These are phyloP conservation scores for Erythrocebus patas DNA, from an alignment of 2,113 vertebrate species.

Conservation along the genomic window DNA sequence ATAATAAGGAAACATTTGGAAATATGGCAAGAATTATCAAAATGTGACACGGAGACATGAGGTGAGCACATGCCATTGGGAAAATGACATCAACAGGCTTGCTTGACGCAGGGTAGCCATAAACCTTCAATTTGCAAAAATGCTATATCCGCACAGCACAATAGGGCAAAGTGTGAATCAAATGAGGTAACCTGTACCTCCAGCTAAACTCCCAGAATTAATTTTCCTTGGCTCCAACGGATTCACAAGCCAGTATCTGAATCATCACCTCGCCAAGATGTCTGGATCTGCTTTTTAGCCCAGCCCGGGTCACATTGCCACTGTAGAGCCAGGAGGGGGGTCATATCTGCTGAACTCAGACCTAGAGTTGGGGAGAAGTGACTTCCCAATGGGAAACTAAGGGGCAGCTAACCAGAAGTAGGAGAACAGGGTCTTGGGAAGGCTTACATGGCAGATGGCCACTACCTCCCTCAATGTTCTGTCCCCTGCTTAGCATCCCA, in stretches of 20 bases:
- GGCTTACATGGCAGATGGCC: background rate
- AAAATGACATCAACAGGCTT: background rate
- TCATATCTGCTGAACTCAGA: background rate
- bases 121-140: background rate
- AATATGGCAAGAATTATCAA: background rate
- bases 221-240: background rate
- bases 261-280: background rate
- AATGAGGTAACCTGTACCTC: background rate
- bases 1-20: background rate
- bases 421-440: background rate
- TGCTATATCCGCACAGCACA: background rate
- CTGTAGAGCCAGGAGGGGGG: background rate
- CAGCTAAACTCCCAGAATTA: background rate
- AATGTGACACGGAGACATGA: background rate
- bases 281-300: background rate
- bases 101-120: background rate
- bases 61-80: background rate
- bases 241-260: background rate
- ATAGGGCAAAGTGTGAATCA: background rate
- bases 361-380: no score
- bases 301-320: background rate
- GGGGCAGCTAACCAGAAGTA: background rate
- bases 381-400: background rate
- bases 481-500: accelerated
- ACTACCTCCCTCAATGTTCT: no score